Conservation (phyloP, 53 echinoderm and acorn worm species). For the Actinopyga echinites region DNA sequence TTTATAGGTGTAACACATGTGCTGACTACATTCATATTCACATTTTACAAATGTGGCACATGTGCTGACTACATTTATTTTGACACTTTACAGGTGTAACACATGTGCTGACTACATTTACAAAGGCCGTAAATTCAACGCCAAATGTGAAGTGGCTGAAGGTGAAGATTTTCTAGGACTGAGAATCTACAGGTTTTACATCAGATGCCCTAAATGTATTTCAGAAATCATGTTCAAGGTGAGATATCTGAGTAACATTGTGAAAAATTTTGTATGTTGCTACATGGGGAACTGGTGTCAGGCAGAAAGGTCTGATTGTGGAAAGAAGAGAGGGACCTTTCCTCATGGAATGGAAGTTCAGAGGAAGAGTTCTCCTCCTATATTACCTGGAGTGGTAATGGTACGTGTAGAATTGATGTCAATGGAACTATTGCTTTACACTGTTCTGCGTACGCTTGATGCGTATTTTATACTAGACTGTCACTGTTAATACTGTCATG, state of each 20-base stretch:
- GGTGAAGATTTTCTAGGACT: slow-evolving; percentile 91
- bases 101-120: slow-evolving; percentile 96
- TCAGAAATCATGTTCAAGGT: slow-evolving; percentile 96
- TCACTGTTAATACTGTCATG: no score
- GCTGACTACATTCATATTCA: slow-evolving; percentile 89
- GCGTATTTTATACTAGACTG: no score
- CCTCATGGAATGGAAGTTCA: no score
- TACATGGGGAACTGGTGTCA: no score
- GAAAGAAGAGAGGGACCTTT: no score
- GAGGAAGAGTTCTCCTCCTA: no score
- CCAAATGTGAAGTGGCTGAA: slow-evolving; percentile 86
- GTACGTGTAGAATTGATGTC: no score
- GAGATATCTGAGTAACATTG: background rate
- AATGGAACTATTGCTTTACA: no score
- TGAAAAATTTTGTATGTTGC: no score
- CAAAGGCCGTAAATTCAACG: slow-evolving; percentile 98
- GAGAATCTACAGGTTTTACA: slow-evolving; percentile 92
- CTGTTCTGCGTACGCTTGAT: no score
- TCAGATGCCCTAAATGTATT: slow-evolving; percentile 94
- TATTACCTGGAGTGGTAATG: no score
- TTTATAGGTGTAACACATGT: slow-evolving; percentile 72
- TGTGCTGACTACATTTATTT: slow-evolving; percentile 65
- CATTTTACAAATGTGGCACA: slow-evolving; percentile 89
- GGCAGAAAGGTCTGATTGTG: no score
- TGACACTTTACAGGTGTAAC: slow-evolving; percentile 64